Evolutionary conservation across 2,888 invertebrate genomes (phyloP).

Genomic region (Amiota mariae): DNA sequence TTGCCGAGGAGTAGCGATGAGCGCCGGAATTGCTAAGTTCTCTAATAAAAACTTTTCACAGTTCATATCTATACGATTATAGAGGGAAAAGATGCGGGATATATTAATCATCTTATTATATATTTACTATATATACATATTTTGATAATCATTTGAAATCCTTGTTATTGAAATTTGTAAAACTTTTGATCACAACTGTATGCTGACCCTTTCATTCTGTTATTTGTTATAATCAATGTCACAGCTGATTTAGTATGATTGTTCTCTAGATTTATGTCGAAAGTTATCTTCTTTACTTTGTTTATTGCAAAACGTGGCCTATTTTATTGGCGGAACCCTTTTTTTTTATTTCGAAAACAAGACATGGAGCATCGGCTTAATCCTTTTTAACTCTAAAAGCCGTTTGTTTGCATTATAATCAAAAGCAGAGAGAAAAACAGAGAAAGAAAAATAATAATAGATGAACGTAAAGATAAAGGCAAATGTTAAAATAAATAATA

Average conservation of each 20-base stretch:
- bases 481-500: constrained; percentile 56
- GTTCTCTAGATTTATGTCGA: background rate
- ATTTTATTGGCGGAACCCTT: background rate
- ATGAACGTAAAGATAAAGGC: background rate
- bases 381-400: background rate
- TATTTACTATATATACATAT: no score
- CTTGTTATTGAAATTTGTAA: no score
- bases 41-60: no score
- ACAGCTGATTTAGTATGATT: constrained; percentile 16
- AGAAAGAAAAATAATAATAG: background rate
- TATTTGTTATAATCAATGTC: background rate
- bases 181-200: no score
- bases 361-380: background rate
- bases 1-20: no score
- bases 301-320: no score
- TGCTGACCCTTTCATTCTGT: no score
- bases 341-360: background rate
- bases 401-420: constrained; percentile 10
- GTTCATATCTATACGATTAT: no score
- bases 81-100: no score
- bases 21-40: no score
- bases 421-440: background rate
- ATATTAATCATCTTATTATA: no score
- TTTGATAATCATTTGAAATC: no score
- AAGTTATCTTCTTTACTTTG: background rate